These are phyloP conservation scores for Toxotes jaculatrix DNA, from an alignment of 2,113 vertebrate genomes.

Conservation along the genomic window DNA sequence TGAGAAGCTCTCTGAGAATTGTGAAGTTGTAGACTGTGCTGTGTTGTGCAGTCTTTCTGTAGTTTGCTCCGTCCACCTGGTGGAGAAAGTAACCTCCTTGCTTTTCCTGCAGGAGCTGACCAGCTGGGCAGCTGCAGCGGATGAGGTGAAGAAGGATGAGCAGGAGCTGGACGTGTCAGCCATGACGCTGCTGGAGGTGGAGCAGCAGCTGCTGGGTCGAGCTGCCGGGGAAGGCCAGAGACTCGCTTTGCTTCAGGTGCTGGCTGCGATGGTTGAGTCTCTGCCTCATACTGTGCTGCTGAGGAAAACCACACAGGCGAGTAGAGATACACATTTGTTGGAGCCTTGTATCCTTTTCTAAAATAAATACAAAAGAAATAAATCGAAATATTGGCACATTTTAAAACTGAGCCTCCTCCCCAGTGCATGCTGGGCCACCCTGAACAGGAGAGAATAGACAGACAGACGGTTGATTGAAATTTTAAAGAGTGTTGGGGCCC, in stretches of 20 bases:
- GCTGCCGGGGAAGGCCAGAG: conserved; percentile 70
- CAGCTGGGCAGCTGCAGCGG: conserved; percentile 72
- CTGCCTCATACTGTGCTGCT: conserved; percentile 89
- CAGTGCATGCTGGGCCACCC: too few relatives aligned
- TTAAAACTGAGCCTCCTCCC: too few relatives aligned
- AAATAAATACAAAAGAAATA: too few relatives aligned
- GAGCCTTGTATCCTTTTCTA: too few relatives aligned
- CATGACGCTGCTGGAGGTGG: conserved; percentile 85
- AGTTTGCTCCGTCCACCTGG: not conserved
- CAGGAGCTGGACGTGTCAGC: conserved; percentile 57
- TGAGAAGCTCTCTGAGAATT: not conserved
- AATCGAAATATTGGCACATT: too few relatives aligned
- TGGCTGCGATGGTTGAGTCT: conserved; percentile 88
- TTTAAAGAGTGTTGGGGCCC: too few relatives aligned
- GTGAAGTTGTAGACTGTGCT: not conserved
- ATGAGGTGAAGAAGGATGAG: conserved; percentile 52
- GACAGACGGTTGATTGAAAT: too few relatives aligned
- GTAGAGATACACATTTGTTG: not conserved
- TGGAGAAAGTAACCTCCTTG: not conserved
- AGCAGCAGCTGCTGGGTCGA: conserved; percentile 73
- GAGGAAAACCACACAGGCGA: conserved; percentile 89
- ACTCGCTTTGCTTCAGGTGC: conserved; percentile 89
- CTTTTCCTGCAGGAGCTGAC: conserved; percentile 87
- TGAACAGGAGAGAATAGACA: too few relatives aligned
- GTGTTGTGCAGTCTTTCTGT: not conserved